These are phyloP conservation scores for Helogale parvula DNA, from an alignment of 2,113 vertebrate genomes.

Conservation along the genomic window DNA sequence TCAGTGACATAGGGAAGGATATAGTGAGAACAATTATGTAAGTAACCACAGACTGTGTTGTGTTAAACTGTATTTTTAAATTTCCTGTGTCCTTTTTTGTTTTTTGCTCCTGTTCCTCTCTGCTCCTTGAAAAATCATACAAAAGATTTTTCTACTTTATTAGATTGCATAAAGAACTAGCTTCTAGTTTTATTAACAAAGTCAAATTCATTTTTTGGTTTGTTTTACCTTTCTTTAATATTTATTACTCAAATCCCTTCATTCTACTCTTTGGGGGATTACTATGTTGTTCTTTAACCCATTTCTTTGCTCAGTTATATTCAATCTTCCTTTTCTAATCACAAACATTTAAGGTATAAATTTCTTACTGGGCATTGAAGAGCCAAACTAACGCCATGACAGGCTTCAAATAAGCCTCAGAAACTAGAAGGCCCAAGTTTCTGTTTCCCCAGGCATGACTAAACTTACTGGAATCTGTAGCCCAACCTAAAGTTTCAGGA, in stretches of 20 bases:
- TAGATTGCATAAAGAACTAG: neutral
- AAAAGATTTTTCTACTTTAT: neutral
- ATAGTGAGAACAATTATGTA: neutral
- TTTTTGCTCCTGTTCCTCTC: neutral
- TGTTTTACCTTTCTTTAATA: neutral
- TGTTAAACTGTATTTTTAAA: neutral
- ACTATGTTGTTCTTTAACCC: neutral
- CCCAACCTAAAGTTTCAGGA: too few relatives aligned
- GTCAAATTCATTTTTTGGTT: neutral
- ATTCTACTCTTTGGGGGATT: neutral
- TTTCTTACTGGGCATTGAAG: neutral
- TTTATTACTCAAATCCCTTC: neutral
- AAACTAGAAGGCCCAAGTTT: too few relatives aligned
- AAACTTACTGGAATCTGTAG: too few relatives aligned
- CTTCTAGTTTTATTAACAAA: neutral
- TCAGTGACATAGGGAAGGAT: neutral
- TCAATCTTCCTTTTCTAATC: neutral
- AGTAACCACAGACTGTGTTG: neutral
- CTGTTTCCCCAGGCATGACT: too few relatives aligned
- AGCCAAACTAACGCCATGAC: too few relatives aligned
- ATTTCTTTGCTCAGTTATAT: neutral
- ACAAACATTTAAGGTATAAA: neutral
- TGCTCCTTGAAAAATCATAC: neutral
- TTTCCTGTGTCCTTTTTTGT: neutral
- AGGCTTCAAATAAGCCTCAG: too few relatives aligned